Evolutionary conservation across 2,113 vertebrate species (phyloP), one percentile per base, ranked within the genome.

Genomic region (Prietella phreatophila): DNA sequence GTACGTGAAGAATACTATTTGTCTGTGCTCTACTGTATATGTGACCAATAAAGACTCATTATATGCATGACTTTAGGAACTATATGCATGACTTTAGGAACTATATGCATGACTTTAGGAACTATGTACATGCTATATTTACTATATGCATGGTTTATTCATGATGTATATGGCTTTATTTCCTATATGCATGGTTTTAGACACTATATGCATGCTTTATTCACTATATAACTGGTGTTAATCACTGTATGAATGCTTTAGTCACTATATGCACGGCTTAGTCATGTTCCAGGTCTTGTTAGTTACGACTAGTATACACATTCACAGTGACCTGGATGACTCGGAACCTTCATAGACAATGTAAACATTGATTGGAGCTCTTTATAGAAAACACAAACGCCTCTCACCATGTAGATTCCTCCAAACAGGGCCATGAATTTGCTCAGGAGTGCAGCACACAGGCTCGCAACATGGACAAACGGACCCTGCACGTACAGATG

Each of bases 381-480:
- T 82, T 61, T 82, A 61, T 39, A 61, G 7, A 20, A 36, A 61
- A 2, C 5, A 82, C 83, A 83, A 81, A 47, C 15, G 15, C 50
- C 75, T 93, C 96, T 95, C 86, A 99, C 97, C 97, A 97, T 96
- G 1, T 97, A 99, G 93, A 97, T 97, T 87, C 97, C 97, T 50
- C 98, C 98, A 0, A 99, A 99, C 58, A 99, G 94, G 9, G 97
- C 97, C 93, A 98, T 97, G 90, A 98, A 97, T 94, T 97, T 99
- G 94, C 98, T 97, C 89, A 99, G 95, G 39, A 99, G 95, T 50
- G 97, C 96, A 0, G 97, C 98, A 0, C 98, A 99, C 93, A 99
- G 95, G 91, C 98, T 99, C 91, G 98, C 98, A 0, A 99, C 97
- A 55, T 99, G 98, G 87, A 99, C 98, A 75, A 96, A 96, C 11